Percentiles rank a stretch among this genome's conserved stretches.
Conservation (phyloP, 2,113 vertebrate genomes). For the Nyctereutes procyonoides region DNA sequence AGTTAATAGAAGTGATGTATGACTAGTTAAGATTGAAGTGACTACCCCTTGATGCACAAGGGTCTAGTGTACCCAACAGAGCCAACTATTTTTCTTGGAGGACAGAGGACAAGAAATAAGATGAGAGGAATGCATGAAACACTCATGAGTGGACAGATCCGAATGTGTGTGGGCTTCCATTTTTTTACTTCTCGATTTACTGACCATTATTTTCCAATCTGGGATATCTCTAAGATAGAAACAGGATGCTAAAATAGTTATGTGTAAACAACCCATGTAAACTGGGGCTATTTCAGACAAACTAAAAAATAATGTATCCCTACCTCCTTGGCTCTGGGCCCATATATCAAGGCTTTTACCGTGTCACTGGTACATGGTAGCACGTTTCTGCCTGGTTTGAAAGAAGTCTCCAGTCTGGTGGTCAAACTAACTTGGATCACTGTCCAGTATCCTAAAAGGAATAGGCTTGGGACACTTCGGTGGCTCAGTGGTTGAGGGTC, state of each 20-base stretch:
- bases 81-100: background rate
- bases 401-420: background rate
- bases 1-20: background rate
- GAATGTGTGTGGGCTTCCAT: accelerated
- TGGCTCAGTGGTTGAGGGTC: no score
- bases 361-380: background rate
- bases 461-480: background rate
- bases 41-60: background rate
- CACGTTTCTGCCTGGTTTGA: no score
- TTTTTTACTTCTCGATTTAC: background rate
- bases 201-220: background rate
- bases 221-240: background rate
- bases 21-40: background rate
- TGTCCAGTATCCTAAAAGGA: background rate
- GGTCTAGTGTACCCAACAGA: background rate
- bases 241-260: background rate
- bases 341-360: background rate
- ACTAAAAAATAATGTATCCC: accelerated
- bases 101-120: background rate
- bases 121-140: accelerated
- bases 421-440: background rate
- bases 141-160: accelerated
- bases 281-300: background rate
- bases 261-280: background rate
- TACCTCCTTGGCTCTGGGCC: background rate